Evolutionary conservation across 2,797 vertebrate genomes (phyloP).

Genomic region (Peromyscus nudipes): DNA sequence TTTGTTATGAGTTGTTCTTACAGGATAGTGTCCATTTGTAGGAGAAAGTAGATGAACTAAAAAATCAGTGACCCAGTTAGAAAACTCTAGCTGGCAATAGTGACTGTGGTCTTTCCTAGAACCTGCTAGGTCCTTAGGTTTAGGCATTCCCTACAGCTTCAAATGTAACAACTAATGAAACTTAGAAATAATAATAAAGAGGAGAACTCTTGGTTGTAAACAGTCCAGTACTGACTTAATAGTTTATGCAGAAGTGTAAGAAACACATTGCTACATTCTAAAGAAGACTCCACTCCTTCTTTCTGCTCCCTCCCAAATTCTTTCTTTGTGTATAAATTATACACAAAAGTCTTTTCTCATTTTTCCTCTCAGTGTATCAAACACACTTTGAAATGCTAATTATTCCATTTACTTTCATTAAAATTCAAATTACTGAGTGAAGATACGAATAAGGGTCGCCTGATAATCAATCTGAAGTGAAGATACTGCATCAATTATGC

Average conservation of each 20-base stretch:
- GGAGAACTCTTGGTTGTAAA: constrained; percentile 84
- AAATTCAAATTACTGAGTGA: constrained; percentile 93
- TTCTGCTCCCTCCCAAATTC: constrained; percentile 82
- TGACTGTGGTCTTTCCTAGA: background rate
- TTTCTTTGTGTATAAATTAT: constrained; percentile 89
- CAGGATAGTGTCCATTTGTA: background rate
- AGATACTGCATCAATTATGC: constrained; percentile 90
- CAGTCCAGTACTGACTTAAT: constrained; percentile 82
- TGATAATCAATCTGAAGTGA: constrained; percentile 92
- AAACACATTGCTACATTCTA: constrained; percentile 85
- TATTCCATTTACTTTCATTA: constrained; percentile 93
- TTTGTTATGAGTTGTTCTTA: constrained; percentile 33
- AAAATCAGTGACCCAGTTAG: background rate
- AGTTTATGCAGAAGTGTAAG: constrained; percentile 85
- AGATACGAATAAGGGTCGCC: constrained; percentile 90
- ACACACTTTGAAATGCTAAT: constrained; percentile 93
- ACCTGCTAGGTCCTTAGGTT: constrained; percentile 67
- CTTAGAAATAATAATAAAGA: constrained; percentile 79
- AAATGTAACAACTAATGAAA: constrained; percentile 2
- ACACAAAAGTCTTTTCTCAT: constrained; percentile 87
- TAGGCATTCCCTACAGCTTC: constrained; percentile 67
- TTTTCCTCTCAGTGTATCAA: constrained; percentile 88
- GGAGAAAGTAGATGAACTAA: constrained; percentile 58
- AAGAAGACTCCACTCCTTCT: constrained; percentile 84
- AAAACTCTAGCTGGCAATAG: constrained; percentile 22